Base-by-base conservation (phyloP, 2,113 vertebrate species). In the Brachirus orientalis region DNA sequence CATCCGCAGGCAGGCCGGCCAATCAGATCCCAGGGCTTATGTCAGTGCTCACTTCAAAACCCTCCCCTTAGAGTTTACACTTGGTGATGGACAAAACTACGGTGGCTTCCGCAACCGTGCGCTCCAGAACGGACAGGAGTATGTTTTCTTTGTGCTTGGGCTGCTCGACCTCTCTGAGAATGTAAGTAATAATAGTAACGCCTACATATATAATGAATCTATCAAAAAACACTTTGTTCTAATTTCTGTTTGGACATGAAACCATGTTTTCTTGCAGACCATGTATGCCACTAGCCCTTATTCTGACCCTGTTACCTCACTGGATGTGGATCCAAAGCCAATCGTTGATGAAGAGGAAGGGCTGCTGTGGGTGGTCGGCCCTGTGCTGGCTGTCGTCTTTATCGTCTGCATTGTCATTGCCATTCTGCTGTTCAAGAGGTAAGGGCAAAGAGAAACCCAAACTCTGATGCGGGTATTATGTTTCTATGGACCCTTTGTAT, bases 341-440 rank as follows among this genome's bases (percentile, higher is more conserved):
- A 97, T 98, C 41, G 94, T 97, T 8, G 98, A 99, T 33, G 98
- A 99, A 86, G 98, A 99, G 76, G 98, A 99, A 92, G 98, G 98
- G 43, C 93, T 99, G 72, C 92, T 99, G 72, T 99, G 97, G 98
- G 97, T 99, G 60, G 97, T 99, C 66, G 98, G 98, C 40, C 98
- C 98, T 38, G 98, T 99, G 59, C 92, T 99, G 62, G 98, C 98
- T 1, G 98, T 99, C 69, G 96, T 99, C 78, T 99, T 99, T 90
- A 99, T 99, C 79, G 98, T 99, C 89, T 99, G 97, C 89, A 98
- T 99, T 77, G 98, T 99, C 87, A 99, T 99, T 79, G 97, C 97
- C 86, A 99, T 99, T 80, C 95, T 99, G 47, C 95, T 99, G 62
- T 99, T 99, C 87, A 99, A 99, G 92, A 99, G 98, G 97, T 99